A percentile compares a stretch with the other conserved stretches of the same genome.
Evolutionary conservation across 2,113 vertebrate genomes (phyloP).

Genomic region (Cygnus buccinator): DNA sequence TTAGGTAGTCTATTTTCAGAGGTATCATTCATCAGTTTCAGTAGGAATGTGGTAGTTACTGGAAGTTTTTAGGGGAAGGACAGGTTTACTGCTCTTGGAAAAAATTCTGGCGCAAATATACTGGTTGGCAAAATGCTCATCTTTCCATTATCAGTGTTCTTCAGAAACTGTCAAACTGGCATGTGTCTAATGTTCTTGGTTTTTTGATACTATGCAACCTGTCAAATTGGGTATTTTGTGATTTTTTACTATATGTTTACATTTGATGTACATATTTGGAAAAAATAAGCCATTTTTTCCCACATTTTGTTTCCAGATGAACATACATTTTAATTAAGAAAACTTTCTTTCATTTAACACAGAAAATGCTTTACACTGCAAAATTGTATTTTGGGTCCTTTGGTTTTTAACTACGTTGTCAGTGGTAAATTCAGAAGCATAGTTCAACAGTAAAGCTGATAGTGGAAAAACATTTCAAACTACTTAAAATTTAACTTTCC

Average conservation of each 20-base stretch:
- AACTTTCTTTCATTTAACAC: not conserved
- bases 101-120: not conserved
- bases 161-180: not conserved
- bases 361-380: not conserved
- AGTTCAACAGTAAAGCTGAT: not conserved
- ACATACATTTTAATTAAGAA: not conserved
- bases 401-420: not conserved
- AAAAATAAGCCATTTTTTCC: not conserved
- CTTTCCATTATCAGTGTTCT: not conserved
- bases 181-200: not conserved
- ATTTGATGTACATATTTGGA: not conserved
- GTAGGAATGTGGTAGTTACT: not conserved
- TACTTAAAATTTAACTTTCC: not conserved
- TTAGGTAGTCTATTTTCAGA: not conserved
- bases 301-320: not conserved
- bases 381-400: not conserved
- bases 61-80: not conserved
- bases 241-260: not conserved
- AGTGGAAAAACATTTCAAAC: not conserved
- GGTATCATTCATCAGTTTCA: not conserved
- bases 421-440: not conserved
- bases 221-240: not conserved
- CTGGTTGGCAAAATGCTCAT: not conserved
- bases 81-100: not conserved
- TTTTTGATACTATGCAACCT: not conserved